Conservation (phyloP, 2,888 invertebrate species). For the Reticulitermes lucifugus region DNA sequence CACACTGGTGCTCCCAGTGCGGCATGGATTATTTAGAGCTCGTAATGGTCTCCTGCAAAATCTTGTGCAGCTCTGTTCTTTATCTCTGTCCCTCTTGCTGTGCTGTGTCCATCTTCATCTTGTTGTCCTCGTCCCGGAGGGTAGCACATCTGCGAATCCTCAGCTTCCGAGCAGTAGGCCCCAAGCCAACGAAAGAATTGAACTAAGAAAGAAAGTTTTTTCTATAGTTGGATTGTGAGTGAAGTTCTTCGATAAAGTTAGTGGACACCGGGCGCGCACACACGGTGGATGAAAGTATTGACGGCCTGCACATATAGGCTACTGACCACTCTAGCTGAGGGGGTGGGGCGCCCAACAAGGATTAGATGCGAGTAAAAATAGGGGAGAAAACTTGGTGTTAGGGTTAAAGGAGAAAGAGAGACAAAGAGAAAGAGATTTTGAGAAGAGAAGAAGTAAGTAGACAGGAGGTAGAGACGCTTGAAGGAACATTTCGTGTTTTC, state of each 20-base stretch:
- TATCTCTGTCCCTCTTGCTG: slow-evolving; percentile 41
- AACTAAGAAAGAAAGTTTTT: slow-evolving; percentile 49
- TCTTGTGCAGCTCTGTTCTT: slow-evolving; percentile 49
- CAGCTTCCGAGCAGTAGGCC: slow-evolving; percentile 35
- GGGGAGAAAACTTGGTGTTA: slow-evolving; percentile 46
- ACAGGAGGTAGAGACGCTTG: slow-evolving; percentile 44
- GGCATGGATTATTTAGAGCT: slow-evolving; percentile 54
- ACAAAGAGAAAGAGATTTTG: slow-evolving; percentile 59
- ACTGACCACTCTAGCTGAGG: slow-evolving; percentile 53
- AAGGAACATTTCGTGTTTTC: slow-evolving; percentile 41
- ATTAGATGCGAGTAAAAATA: slow-evolving; percentile 28
- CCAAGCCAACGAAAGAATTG: slow-evolving; percentile 46
- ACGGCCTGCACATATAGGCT: slow-evolving; percentile 46
- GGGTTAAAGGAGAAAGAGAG: slow-evolving; percentile 41
- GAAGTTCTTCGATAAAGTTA: slow-evolving; percentile 49
- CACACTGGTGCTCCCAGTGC: slow-evolving; percentile 34
- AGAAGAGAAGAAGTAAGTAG: slow-evolving; percentile 58
- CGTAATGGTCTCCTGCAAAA: slow-evolving; percentile 53
- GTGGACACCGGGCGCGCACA: slow-evolving; percentile 47
- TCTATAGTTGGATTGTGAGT: slow-evolving; percentile 52
- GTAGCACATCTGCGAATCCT: slow-evolving; percentile 38
- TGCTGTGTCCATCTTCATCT: slow-evolving; percentile 13
- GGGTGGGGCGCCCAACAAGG: slow-evolving; percentile 49
- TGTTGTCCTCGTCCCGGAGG: slow-evolving; percentile 36
- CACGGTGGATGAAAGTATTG: slow-evolving; percentile 43